Base-by-base conservation (phyloP, 2,888 invertebrate species). In the Andrena trimmerana region DNA sequence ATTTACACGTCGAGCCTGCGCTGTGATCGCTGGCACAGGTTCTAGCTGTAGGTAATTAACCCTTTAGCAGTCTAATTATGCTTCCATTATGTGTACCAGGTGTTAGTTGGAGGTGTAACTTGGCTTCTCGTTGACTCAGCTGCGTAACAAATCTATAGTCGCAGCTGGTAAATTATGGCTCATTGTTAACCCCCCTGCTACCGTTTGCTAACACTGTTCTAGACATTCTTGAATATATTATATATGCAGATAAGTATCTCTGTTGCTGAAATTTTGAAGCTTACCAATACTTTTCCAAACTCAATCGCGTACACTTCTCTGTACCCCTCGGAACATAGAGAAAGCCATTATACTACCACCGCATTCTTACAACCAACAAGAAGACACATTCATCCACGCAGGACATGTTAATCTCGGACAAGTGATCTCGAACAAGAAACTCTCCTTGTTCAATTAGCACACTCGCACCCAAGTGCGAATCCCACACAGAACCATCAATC, bases 1-100 rank as follows among this genome's bases (percentile, higher is more conserved):
- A 27, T 74, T 68, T 29, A 4, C 16, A 16, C 59, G 59, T 4
- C 27, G 24, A 24, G 20, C 52, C 20, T 20, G 24, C 24, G 10
- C 24, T 29, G 24, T 20, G 50, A 66, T 73, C n/a, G 24, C 59
- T 10, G 2, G 20, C 27, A 13, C 33, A 8, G 48, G 7, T 13
- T 33, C 57, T 8, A 10, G 36, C 8, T 4, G 77, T 4, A 50
- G 52, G 50, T 36, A 73, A 78, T 73, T 66, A 73, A 48, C 16
- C 36, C 2, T 13, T 8, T 20, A 20, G 20, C 31, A 13, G 16
- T 52, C 50, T 59, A 78, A 73, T 60, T 60, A 33, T 33, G 27
- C 6, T 20, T 36, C 2, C 27, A 16, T 31, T 73, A 60, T 20
- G n/a, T 20, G 29, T 7, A 24, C 36, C 42, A 63, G 42, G 24